These are phyloP conservation scores for Meriones unguiculatus DNA, from an alignment of 2,113 vertebrate species.

Conservation along the genomic window DNA sequence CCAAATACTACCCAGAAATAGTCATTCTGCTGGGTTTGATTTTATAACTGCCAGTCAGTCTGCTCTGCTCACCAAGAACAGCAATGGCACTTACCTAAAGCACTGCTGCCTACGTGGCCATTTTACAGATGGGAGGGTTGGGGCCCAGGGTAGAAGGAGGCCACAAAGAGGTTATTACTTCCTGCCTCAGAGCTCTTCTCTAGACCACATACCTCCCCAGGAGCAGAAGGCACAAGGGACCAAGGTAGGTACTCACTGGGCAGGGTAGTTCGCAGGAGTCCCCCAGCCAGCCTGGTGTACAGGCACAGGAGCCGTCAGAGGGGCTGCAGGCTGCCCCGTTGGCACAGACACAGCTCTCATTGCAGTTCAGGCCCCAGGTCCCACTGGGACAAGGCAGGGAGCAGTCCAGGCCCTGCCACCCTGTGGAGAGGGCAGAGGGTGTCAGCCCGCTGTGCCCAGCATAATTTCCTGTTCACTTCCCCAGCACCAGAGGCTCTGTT, in stretches of 20 bases:
- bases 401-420: constrained; percentile 97
- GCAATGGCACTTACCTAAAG: neutral
- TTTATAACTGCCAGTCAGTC: neutral
- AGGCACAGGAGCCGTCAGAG: constrained; percentile 92
- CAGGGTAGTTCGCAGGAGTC: constrained; percentile 93
- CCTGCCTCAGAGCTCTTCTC: neutral
- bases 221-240: neutral
- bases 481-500: neutral
- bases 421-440: constrained; percentile 82
- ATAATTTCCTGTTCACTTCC: neutral
- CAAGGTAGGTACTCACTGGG: constrained; percentile 88
- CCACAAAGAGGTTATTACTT: neutral
- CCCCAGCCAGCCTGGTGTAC: constrained; percentile 95
- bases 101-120: neutral
- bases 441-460: neutral
- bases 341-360: constrained; percentile 92
- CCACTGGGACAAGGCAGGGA: constrained; percentile 94
- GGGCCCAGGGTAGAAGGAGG: neutral
- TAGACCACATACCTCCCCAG: neutral
- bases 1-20: neutral
- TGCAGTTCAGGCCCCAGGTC: constrained; percentile 95
- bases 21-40: neutral
- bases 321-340: constrained; percentile 95
- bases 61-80: neutral
- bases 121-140: neutral